A percentile compares a stretch with the other conserved stretches of the same genome.
These are phyloP conservation scores for Chaetodon trifasciatus DNA, from an alignment of 2,797 vertebrate genomes.

Conservation along the genomic window DNA sequence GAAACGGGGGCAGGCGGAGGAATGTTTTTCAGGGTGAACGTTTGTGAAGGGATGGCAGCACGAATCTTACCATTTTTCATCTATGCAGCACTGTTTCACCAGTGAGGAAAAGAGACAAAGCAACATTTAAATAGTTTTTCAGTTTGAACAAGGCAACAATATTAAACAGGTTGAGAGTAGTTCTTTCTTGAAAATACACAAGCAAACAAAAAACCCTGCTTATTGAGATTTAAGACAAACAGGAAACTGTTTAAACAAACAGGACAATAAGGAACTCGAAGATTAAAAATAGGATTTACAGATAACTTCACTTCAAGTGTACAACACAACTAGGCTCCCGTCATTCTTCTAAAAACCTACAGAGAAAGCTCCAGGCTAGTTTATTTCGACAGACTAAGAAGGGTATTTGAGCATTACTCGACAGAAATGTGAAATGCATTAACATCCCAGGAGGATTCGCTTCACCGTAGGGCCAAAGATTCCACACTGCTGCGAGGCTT, in stretches of 20 bases:
- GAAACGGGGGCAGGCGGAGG: background rate
- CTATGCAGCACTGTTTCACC: background rate
- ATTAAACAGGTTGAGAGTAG: background rate
- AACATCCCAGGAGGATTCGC: slow-evolving; percentile 28
- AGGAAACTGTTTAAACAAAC: background rate
- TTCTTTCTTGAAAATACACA: background rate
- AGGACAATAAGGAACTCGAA: background rate
- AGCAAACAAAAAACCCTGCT: background rate
- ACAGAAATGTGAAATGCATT: slow-evolving; percentile 4
- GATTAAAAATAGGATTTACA: background rate
- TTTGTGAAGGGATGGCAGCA: background rate
- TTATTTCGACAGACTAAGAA: slow-evolving; percentile 17
- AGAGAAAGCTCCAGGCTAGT: background rate
- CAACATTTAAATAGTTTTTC: background rate
- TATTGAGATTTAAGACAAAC: background rate
- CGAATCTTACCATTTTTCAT: background rate
- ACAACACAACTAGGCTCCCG: background rate
- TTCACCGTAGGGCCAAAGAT: slow-evolving; percentile 2
- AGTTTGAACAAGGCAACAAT: background rate
- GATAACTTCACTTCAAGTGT: background rate
- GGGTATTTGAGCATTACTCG: background rate
- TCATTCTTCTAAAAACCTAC: background rate
- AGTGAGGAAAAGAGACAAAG: background rate
- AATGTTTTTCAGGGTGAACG: background rate
- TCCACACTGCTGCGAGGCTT: slow-evolving; percentile 17